These are phyloP conservation scores for Pyrgilauda ruficollis DNA, from an alignment of 2,113 vertebrate species.

Conservation along the genomic window DNA sequence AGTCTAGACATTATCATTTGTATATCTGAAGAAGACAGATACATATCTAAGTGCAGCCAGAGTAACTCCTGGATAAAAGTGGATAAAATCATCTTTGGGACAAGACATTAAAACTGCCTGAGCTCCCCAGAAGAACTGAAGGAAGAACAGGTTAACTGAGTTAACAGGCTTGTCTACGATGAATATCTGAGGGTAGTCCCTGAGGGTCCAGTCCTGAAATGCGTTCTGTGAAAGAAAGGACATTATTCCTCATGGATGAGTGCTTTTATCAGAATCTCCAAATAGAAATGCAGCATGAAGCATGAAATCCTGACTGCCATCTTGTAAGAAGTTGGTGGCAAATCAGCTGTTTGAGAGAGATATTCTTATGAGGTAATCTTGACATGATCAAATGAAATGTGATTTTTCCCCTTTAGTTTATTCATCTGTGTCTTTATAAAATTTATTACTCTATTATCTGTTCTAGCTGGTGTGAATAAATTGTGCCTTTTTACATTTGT, in stretches of 20 bases:
- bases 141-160: background rate
- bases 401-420: background rate
- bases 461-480: background rate
- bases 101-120: background rate
- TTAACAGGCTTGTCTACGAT: background rate
- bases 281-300: background rate
- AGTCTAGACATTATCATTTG: background rate
- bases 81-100: background rate
- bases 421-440: background rate
- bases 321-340: background rate
- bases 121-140: background rate
- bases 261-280: background rate
- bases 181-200: background rate
- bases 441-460: background rate
- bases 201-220: background rate
- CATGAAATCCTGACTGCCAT: background rate
- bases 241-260: background rate
- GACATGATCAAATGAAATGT: background rate
- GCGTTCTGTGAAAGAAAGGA: background rate
- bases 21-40: background rate
- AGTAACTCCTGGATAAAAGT: background rate
- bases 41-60: background rate
- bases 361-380: background rate
- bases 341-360: background rate
- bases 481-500: background rate